A percentile compares a stretch with the other conserved stretches of the same genome.
phyloP scores from a whole-genome alignment of 2,797 vertebrate species.

The Labroides dimidiatus region DNA sequence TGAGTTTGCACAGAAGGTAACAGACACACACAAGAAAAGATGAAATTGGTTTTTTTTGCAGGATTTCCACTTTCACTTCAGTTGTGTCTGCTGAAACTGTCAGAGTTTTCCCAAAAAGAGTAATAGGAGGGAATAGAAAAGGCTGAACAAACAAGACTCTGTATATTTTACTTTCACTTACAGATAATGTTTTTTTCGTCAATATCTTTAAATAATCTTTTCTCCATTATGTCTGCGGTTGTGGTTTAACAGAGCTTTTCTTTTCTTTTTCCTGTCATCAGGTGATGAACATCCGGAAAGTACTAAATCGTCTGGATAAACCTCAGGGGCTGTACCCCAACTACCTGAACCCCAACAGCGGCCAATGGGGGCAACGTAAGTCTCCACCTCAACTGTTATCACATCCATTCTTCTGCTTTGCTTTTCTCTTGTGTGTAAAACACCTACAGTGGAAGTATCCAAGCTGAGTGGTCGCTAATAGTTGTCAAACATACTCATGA shows the following conservation, averaged over 20 bases:
- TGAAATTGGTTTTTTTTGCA: not conserved
- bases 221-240: no score
- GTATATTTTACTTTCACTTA: no score
- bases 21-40: not conserved
- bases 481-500: no score
- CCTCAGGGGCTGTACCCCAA: slow-evolving; percentile 98
- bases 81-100: not conserved
- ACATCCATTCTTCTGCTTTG: not conserved
- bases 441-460: no score
- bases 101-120: not conserved
- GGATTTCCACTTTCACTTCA: not conserved
- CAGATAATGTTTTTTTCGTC: not conserved
- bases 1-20: slow-evolving; percentile 95
- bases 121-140: not conserved
- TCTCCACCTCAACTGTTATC: slow-evolving; percentile 46
- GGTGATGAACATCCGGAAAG: slow-evolving; percentile 98
- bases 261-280: slow-evolving; percentile 54
- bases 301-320: slow-evolving; percentile 94
- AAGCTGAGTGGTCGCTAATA: no score
- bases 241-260: no score
- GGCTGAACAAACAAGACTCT: not conserved
- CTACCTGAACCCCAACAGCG: slow-evolving; percentile 98
- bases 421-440: no score
- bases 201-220: no score
- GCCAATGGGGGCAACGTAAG: slow-evolving; percentile 99